Evolutionary conservation across 2,888 invertebrate species (phyloP).

Genomic region (Trichopoda pennipes): DNA sequence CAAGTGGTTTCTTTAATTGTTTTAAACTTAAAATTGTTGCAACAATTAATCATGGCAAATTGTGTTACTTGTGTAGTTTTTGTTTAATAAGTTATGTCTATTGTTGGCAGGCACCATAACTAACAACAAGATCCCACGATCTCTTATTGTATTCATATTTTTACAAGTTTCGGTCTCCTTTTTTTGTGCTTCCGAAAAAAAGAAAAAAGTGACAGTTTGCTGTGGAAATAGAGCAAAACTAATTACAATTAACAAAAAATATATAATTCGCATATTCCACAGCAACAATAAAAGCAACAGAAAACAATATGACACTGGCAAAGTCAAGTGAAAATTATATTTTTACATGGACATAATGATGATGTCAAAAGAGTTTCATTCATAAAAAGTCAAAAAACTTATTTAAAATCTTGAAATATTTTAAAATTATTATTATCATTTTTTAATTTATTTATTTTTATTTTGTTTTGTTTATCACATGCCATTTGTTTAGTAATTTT

Average conservation of each 20-base stretch:
- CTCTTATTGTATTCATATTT: conserved; percentile 14
- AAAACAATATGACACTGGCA: too few relatives aligned
- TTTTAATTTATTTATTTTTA: not conserved
- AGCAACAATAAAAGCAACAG: not conserved
- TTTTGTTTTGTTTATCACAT: not conserved
- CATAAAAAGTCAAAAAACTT: too few relatives aligned
- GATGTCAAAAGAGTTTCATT: not conserved
- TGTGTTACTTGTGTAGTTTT: conserved; percentile 14
- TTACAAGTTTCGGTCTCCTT: conserved; percentile 17
- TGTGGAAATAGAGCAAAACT: conserved; percentile 39
- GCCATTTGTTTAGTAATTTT: not conserved
- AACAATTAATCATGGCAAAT: conserved; percentile 31
- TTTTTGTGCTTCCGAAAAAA: not conserved
- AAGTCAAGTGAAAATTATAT: not conserved
- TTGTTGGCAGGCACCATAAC: not conserved
- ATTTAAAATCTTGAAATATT: too few relatives aligned
- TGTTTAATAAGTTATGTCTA: conserved; percentile 13
- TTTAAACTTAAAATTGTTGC: not conserved
- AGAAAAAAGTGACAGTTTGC: conserved; percentile 48
- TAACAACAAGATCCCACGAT: conserved; percentile 36
- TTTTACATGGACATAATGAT: not conserved
- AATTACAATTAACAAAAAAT: not conserved
- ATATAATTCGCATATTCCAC: not conserved
- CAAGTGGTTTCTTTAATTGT: too few relatives aligned
- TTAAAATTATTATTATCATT: not conserved